These are phyloP conservation scores for Trachymyrmex cornetzi DNA, from an alignment of 1,140 invertebrate genomes.

Conservation along the genomic window DNA sequence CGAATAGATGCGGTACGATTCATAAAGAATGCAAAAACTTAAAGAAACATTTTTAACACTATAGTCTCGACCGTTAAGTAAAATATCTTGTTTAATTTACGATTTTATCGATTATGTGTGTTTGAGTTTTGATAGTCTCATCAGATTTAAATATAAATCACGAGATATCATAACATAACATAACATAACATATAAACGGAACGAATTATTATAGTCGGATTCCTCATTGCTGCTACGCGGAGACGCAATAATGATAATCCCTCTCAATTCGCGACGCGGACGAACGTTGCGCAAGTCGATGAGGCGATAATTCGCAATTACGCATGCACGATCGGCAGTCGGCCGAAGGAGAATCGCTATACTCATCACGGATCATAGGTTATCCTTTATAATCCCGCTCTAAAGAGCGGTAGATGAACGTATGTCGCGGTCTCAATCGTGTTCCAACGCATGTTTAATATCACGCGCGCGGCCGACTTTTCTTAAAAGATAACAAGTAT, in stretches of 20 bases:
- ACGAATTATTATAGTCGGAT: constrained; percentile 10
- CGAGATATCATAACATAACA: no score
- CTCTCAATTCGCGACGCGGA: constrained; percentile 24
- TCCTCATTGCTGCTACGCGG: constrained; percentile 16
- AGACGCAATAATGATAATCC: constrained; percentile 51
- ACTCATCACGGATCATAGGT: constrained; percentile 74
- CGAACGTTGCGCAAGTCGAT: constrained; percentile 73
- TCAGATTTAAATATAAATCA: not conserved
- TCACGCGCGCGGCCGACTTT: not conserved
- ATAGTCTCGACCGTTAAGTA: not conserved
- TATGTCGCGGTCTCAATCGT: not conserved
- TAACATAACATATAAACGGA: constrained; percentile 6
- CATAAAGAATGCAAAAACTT: not conserved
- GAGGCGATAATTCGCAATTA: constrained; percentile 79
- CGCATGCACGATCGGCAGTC: constrained; percentile 72
- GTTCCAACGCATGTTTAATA: constrained; percentile 1
- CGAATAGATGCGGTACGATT: not conserved
- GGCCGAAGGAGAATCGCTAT: constrained; percentile 63
- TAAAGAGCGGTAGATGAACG: constrained; percentile 53
- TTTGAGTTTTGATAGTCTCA: not conserved
- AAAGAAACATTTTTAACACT: not conserved
- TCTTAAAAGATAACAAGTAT: not conserved
- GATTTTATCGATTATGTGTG: not conserved
- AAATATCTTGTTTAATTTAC: not conserved
- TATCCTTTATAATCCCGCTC: constrained; percentile 67